Conservation (phyloP, 2,113 vertebrate species). For the Tautogolabrus adspersus region DNA sequence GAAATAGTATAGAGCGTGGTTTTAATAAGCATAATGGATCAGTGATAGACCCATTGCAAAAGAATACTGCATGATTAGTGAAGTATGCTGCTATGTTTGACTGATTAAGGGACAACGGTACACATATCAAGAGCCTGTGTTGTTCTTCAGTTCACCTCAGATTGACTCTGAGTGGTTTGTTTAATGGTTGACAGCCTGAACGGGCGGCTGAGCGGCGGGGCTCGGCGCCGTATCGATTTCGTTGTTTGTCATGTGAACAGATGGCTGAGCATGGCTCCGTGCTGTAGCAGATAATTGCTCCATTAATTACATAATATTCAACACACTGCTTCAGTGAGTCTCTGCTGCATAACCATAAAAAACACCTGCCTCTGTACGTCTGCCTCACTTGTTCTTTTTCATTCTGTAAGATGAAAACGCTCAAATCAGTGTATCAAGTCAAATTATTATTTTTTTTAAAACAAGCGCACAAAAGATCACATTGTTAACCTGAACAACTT, state of each 20-base stretch:
- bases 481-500: no score
- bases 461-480: no score
- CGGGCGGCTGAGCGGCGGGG: not conserved
- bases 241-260: slow-evolving; percentile 51
- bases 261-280: slow-evolving; percentile 13
- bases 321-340: not conserved
- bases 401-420: no score
- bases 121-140: no score
- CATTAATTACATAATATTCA: slow-evolving; percentile 48
- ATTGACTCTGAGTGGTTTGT: slow-evolving; percentile 6
- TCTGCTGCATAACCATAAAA: slow-evolving; percentile 1
- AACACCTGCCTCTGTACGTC: not conserved
- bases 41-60: no score
- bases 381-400: not conserved
- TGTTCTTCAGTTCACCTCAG: not conserved
- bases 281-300: slow-evolving; percentile 31
- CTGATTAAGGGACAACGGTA: no score
- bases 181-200: slow-evolving; percentile 15
- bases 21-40: no score
- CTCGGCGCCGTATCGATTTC: slow-evolving; percentile 24
- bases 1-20: no score
- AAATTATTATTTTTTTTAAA: no score
- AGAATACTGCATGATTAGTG: no score
- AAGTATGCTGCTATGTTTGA: no score
- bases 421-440: no score